Evolutionary conservation across 2,113 vertebrate genomes (phyloP), one percentile per base, ranked within the genome.

Genomic region (Chaetura pelagica): DNA sequence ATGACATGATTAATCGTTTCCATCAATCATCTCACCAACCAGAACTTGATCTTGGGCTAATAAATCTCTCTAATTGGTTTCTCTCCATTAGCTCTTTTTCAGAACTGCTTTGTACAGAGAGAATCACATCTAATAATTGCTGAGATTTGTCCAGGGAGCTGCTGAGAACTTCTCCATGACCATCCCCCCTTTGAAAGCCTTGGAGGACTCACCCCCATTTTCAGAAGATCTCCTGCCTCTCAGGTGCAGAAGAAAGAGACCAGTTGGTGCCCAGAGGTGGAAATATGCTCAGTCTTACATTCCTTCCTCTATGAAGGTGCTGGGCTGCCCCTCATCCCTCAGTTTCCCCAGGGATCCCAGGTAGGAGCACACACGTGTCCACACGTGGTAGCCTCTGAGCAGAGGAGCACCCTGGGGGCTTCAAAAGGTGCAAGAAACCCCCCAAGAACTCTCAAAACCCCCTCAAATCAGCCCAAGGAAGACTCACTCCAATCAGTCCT

Each of bases 51-150:
- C 58, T 27, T 32, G 63, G 74, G 71, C 67, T 94, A 63, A 84
- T 80, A 61, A 94, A 91, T 81, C 85, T 55, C 51, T 34, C 79
- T 81, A 54, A 81, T 81, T 73, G 84, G 80, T 82, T 91, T 72
- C 88, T 91, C 79, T 44, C 75, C 75, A 68, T 91, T 77, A 91
- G 79, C 59, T 91, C 78, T 7, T 62, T 58, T 73, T 77, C 6
- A 7, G 74, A 81, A n/a, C 49, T 1, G 1, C 29, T 78, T 24
- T 82, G 54, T 34, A 58, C 59, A 16, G 0, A 0, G 38, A 69
- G 49, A 68, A 62, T 61, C 82, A 40, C 2, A 0, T 8, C 68
- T 38, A 15, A 55, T 19, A 52, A 71, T 11, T 26, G 48, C 67
- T 12, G 59, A 67, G 18, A 15, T 59, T 55, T 61, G 54, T 72